Evolutionary conservation across 2,113 vertebrate genomes (phyloP).

Genomic region (Columbina picui): DNA sequence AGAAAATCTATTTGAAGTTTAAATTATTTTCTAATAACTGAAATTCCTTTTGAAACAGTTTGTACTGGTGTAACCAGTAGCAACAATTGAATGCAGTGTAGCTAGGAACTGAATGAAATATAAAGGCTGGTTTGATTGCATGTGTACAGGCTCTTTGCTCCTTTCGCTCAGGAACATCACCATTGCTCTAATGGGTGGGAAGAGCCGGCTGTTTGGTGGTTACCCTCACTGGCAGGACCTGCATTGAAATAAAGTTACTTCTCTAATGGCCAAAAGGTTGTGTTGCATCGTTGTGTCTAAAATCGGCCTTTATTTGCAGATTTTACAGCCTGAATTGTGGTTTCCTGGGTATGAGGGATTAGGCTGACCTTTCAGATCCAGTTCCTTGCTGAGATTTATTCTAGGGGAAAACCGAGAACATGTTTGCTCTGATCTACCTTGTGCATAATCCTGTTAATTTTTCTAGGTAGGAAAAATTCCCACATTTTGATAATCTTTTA

Average conservation of each 20-base stretch:
- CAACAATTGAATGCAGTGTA: background rate
- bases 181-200: background rate
- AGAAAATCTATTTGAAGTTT: background rate
- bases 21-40: background rate
- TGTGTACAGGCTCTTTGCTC: background rate
- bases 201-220: fast-evolving
- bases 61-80: background rate
- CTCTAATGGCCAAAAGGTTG: background rate
- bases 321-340: background rate
- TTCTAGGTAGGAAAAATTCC: background rate
- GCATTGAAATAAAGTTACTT: background rate
- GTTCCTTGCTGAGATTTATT: background rate
- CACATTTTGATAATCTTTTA: background rate
- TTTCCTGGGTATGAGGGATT: background rate
- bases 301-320: background rate
- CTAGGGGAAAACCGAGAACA: background rate
- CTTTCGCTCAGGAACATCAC: background rate
- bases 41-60: background rate
- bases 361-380: background rate
- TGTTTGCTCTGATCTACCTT: background rate
- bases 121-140: background rate
- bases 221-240: background rate
- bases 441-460: background rate
- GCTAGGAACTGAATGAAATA: background rate
- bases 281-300: background rate